Conservation (phyloP, 2,113 vertebrate species). For the Tenrec ecaudatus region DNA sequence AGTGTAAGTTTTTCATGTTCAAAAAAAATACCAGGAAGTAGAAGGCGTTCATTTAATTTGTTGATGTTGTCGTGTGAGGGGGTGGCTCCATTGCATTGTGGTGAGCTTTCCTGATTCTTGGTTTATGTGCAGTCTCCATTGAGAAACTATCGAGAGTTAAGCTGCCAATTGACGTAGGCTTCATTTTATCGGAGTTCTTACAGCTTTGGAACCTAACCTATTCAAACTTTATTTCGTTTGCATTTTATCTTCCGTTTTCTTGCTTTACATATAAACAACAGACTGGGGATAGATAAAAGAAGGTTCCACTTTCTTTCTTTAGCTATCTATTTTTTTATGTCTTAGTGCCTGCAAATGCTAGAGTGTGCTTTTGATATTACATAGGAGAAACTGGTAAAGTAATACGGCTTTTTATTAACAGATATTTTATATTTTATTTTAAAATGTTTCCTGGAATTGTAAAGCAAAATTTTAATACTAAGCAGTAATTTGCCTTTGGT, state of each 20-base stretch:
- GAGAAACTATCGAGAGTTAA: constrained; percentile 36
- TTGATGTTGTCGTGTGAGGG: constrained; percentile 8
- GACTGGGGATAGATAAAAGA: constrained; percentile 15
- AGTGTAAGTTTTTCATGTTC: constrained; percentile 59
- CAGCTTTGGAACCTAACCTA: constrained; percentile 6
- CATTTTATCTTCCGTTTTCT: constrained; percentile 51
- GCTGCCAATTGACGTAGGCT: constrained; percentile 28
- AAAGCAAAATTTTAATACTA: background rate
- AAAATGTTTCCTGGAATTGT: background rate
- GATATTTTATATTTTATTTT: background rate
- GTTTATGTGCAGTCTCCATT: constrained; percentile 46
- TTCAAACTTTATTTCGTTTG: constrained; percentile 50
- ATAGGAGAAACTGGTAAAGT: background rate
- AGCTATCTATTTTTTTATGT: background rate
- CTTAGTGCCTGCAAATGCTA: constrained; percentile 22
- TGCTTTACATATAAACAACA: constrained; percentile 38
- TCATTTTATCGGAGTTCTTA: constrained; percentile 46
- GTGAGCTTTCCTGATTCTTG: constrained; percentile 64
- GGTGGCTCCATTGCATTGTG: constrained; percentile 55
- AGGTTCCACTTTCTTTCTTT: constrained; percentile 46
- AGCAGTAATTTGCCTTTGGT: background rate
- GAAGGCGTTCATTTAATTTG: constrained; percentile 51
- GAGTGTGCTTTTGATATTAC: constrained; percentile 29
- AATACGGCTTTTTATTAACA: background rate
- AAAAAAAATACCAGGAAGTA: constrained; percentile 59